Conservation (phyloP, 1,140 invertebrate species). For the Ylistrum balloti region DNA sequence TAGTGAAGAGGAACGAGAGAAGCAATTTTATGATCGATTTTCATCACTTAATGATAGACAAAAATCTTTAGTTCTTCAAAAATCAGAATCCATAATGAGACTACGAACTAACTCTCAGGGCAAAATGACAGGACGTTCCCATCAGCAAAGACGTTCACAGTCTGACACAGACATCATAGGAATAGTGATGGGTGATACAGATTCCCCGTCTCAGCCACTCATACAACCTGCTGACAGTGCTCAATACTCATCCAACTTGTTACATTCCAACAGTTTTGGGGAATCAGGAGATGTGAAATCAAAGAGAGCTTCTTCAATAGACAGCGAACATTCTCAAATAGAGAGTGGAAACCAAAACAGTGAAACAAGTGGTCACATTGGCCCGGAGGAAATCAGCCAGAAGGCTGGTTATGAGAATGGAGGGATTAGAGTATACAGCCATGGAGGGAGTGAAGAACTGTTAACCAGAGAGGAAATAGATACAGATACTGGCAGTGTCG, state of each 20-base stretch:
- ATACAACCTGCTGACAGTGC: conserved; percentile 32
- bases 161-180: conserved; percentile 19
- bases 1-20: conserved; percentile 50
- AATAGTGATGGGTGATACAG: conserved; percentile 20
- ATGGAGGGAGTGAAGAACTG: background rate
- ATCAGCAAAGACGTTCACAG: background rate
- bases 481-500: background rate
- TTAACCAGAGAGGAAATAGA: background rate
- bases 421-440: background rate
- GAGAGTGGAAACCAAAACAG: background rate
- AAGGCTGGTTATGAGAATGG: background rate
- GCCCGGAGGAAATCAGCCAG: background rate
- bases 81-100: conserved; percentile 58
- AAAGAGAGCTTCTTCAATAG: background rate
- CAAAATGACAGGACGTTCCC: background rate
- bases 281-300: background rate
- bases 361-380: background rate
- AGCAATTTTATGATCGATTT: conserved; percentile 54
- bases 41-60: conserved; percentile 51
- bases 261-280: background rate
- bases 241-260: conserved; percentile 16
- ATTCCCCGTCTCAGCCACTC: background rate
- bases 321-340: background rate
- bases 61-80: conserved; percentile 48
- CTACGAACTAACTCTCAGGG: conserved; percentile 37